Base-by-base conservation (phyloP, 2,888 invertebrate genomes). In the Meliscaeva auricollis region DNA sequence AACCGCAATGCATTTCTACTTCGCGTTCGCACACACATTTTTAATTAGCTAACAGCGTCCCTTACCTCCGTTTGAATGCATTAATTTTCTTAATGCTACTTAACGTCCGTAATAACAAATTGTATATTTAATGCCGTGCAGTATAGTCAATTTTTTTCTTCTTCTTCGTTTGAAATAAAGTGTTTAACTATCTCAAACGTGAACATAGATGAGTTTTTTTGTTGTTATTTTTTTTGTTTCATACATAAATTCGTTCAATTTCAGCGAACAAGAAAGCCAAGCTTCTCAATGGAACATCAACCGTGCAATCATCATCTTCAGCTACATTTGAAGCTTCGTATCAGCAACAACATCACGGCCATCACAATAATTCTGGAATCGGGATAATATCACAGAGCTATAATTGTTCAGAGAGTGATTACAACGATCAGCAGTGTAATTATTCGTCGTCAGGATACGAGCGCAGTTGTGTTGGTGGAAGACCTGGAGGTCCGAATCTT, bases 401-500 rank as follows among this genome's bases (percentile, higher is more conserved):
- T 77, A 88, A 89, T 30, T 91, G 90, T 50, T 89, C 91, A 0
- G 90, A 89, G 66, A 90, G 90, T 87, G 91, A 90, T 87, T 91
- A 91, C 79, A 91, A 91, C 82, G 91, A 91, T 82, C 91, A 91
- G 60, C 90, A 90, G 64, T 88, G 89, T 13, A 91, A 90, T 69
- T 91, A 91, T 77, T 90, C 88, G 7, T 85, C 87, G 64, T 58
- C 88, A 87, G 87, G 87, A 85, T 87, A 85, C 77, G 88, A 88
- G 48, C 83, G 88, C 11, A 85, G 78, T 35, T 84, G 66, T n/a
- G 88, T 85, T 13, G 88, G 89, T 22, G 73, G 88, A 38, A 89
- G 92, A 9, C 90, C 92, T 5, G 91, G 91, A 60, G 92, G 92
- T 74, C 94, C 93, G 88, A 95, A 96, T 93, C 94, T 96, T 93